Conservation (phyloP, 2,888 invertebrate species). For the Catonia carolina region DNA sequence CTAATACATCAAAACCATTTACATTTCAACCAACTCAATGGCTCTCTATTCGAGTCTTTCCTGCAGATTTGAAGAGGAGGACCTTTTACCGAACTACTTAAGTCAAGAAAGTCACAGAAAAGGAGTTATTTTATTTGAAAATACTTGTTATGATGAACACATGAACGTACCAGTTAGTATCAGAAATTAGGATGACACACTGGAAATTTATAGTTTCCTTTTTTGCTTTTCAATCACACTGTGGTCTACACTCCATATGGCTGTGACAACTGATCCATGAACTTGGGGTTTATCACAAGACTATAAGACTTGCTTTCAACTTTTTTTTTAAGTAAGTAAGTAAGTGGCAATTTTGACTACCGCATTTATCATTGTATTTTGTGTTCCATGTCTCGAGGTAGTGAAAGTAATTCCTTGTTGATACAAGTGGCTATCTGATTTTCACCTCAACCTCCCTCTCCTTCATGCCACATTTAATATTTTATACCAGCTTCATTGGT, state of each 20-base stretch:
- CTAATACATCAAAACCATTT: too few species aligned
- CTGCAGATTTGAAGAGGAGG: too few species aligned
- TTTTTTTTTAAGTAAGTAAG: neutral
- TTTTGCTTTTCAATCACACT: neutral
- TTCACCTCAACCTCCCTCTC: too few species aligned
- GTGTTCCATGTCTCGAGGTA: neutral
- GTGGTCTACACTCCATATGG: neutral
- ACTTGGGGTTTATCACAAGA: neutral
- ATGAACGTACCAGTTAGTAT: neutral
- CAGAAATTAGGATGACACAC: neutral
- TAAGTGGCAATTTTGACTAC: neutral
- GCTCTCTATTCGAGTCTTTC: too few species aligned
- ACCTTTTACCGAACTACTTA: neutral
- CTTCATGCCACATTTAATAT: too few species aligned
- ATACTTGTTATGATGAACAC: neutral
- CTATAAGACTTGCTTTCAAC: neutral
- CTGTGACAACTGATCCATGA: neutral
- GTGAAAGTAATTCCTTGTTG: neutral
- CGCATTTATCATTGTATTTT: neutral
- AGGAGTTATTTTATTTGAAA: neutral
- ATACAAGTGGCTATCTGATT: conserved; percentile 25
- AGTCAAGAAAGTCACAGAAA: neutral
- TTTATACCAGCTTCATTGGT: too few species aligned
- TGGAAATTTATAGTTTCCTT: neutral
- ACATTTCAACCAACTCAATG: too few species aligned